Percentiles rank a stretch among this genome's conserved stretches.
Evolutionary conservation across 2,888 invertebrate genomes (phyloP).

Genomic region (Mamestra brassicae): DNA sequence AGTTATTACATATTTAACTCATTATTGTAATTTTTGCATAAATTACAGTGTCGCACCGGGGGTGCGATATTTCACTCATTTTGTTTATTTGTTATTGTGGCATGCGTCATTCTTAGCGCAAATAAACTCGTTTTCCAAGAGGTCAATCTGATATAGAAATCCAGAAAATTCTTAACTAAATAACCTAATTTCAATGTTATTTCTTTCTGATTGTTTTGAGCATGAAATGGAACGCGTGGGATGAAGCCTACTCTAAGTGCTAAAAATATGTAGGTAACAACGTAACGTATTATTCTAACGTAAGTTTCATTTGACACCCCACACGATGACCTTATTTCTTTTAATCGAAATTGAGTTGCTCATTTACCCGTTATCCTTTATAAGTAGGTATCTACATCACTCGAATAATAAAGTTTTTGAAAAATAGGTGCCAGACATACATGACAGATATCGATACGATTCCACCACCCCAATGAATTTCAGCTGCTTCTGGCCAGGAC

Average conservation of each 20-base stretch:
- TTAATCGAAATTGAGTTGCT: constrained; percentile 11
- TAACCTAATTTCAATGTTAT: background rate
- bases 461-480: too few relatives aligned
- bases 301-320: constrained; percentile 23
- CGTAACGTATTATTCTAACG: constrained; percentile 16
- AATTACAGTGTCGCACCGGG: too few relatives aligned
- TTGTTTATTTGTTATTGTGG: too few relatives aligned
- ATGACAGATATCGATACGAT: too few relatives aligned
- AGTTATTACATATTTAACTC: too few relatives aligned
- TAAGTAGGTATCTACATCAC: background rate
- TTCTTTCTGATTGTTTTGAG: constrained; percentile 3
- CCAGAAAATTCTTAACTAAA: background rate
- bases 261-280: constrained; percentile 20
- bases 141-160: background rate
- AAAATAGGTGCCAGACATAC: background rate
- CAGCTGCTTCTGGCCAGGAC: too few relatives aligned
- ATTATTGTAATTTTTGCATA: too few relatives aligned
- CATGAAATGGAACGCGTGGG: constrained; percentile 25
- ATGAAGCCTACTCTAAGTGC: background rate
- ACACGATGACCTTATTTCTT: constrained; percentile 22
- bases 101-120: too few relatives aligned
- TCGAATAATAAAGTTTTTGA: background rate
- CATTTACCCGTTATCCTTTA: constrained; percentile 11
- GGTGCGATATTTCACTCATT: too few relatives aligned
- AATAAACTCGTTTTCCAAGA: background rate